phyloP scores from a whole-genome alignment of 2,113 vertebrate genomes.

The Podiceps cristatus region DNA sequence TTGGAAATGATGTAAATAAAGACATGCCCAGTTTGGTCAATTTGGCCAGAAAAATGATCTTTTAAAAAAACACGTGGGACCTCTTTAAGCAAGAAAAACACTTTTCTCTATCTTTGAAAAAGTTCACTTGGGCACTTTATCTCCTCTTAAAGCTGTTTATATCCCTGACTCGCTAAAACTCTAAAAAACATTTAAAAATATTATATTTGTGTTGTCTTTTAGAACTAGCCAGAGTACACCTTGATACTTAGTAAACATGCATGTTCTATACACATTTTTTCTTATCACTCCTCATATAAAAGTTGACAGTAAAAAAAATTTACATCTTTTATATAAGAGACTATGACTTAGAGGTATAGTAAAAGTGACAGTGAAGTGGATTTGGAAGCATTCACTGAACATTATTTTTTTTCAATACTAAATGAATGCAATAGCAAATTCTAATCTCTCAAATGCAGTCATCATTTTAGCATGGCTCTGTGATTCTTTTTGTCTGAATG shows the following conservation, averaged over 20 bases:
- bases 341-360: background rate
- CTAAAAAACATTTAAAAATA: background rate
- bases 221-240: background rate
- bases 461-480: background rate
- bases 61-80: background rate
- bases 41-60: background rate
- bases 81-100: background rate
- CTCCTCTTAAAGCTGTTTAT: background rate
- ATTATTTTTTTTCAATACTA: background rate
- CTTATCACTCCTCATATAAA: background rate
- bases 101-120: background rate
- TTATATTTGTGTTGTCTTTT: background rate
- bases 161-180: background rate
- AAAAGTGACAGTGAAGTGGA: background rate
- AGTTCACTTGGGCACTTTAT: background rate
- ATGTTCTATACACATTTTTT: background rate
- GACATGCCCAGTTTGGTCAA: background rate
- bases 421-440: slow-evolving; percentile 7
- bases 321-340: background rate
- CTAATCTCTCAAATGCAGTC: background rate
- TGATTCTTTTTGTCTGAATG: background rate
- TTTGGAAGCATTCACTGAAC: background rate
- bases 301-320: background rate
- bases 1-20: background rate
- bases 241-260: background rate